Evolutionary conservation across 2,888 invertebrate species (phyloP).

Genomic region (Masnerella sp.): DNA sequence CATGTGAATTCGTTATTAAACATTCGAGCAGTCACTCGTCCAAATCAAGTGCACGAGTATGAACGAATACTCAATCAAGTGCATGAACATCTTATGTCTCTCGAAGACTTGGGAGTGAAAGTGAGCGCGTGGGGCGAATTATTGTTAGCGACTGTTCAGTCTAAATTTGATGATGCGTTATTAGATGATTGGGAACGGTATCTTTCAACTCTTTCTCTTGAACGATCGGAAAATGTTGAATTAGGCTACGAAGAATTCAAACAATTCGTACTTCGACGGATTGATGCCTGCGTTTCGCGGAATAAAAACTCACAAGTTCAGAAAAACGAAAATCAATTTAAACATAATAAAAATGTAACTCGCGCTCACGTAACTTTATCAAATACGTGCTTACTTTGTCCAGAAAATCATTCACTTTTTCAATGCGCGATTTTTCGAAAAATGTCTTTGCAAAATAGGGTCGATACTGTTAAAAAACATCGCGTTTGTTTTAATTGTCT

Average conservation of each 20-base stretch:
- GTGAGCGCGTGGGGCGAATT: slow-evolving; percentile 12
- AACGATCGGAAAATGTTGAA: not conserved
- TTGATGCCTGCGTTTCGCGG: slow-evolving; percentile 2
- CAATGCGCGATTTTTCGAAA: not conserved
- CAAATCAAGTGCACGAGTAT: slow-evolving; percentile 18
- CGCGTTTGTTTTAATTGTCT: slow-evolving; percentile 32
- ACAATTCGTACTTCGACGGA: slow-evolving; percentile 13
- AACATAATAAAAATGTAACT: not conserved
- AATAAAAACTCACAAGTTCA: not conserved
- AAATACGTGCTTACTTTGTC: not conserved
- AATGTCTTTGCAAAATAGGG: not conserved
- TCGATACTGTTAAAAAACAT: not conserved
- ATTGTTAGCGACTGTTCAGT: not conserved
- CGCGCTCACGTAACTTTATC: not conserved
- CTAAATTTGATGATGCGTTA: slow-evolving; percentile 6
- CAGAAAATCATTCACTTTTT: not conserved
- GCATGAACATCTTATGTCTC: slow-evolving; percentile 25
- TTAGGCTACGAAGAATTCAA: slow-evolving; percentile 14
- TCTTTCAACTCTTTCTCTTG: not conserved
- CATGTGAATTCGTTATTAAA: slow-evolving; percentile 5
- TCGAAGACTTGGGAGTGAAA: slow-evolving; percentile 10
- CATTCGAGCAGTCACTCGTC: slow-evolving; percentile 7
- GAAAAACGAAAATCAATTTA: not conserved
- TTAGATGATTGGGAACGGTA: slow-evolving; percentile 4
- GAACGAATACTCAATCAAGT: slow-evolving; percentile 32